A percentile compares a stretch with the other conserved stretches of the same genome.
Conservation (phyloP, 2,797 vertebrate genomes). For the Xenops minutus region DNA sequence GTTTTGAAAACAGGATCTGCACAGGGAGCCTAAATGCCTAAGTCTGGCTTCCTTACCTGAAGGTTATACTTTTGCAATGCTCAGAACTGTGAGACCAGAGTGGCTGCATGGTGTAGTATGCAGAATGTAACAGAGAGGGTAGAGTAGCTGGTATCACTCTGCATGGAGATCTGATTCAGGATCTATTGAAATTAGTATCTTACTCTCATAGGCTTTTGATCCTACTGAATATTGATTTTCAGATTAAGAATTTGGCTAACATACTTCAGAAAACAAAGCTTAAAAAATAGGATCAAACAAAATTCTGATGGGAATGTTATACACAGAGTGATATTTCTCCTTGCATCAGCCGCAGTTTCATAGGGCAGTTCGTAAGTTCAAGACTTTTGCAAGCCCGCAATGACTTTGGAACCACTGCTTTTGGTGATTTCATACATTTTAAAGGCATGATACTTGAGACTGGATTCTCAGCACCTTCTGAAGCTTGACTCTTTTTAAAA, state of each 20-base stretch:
- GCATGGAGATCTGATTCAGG: not conserved
- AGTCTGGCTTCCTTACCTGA: not conserved
- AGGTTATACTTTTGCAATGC: not conserved
- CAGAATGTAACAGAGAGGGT: not conserved
- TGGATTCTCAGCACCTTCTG: not conserved
- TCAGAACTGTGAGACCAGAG: not conserved
- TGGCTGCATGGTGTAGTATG: accelerated
- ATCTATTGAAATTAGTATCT: not conserved
- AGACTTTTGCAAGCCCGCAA: not conserved
- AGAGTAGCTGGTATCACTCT: not conserved
- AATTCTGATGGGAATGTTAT: not conserved
- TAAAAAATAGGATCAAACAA: not conserved
- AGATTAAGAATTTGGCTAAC: not conserved
- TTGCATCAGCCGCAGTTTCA: not conserved
- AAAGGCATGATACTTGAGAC: not conserved
- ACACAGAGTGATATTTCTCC: not conserved
- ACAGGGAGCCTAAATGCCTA: not conserved
- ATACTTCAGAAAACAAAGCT: not conserved
- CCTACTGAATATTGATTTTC: not conserved
- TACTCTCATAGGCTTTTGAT: not conserved
- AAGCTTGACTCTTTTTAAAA: not conserved
- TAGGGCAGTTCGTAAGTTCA: not conserved
- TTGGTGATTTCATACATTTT: not conserved
- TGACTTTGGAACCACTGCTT: not conserved
- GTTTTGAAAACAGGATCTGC: not conserved